Evolutionary conservation across 2,888 invertebrate species (phyloP), one percentile per base, ranked within the genome.

Genomic region (Protophormia terraenovae): DNA sequence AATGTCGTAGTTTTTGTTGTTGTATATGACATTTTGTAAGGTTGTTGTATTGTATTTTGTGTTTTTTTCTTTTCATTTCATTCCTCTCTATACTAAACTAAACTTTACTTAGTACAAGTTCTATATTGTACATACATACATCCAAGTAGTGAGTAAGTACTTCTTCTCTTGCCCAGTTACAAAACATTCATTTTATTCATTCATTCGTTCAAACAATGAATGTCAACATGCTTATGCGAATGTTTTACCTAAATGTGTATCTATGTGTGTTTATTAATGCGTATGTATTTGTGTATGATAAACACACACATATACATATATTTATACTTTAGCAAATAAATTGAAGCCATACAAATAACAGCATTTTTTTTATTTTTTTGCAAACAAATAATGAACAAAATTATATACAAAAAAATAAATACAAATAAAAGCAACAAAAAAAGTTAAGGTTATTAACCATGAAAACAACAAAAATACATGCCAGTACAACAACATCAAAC

Each of bases 311-410:
- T n/a, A 69, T 10, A 32, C 29, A 64, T 29, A 66, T 45, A 14
- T 5, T 14, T 14, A 45, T 41, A 14, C 62, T 47, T 24, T 14
- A 45, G n/a, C 53, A 62, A 82, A 64, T 55, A 64, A 66, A 75
- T 75, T 82, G 85, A 85, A 85, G 85, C 85, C 85, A 85, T 85
- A 85, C 79, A 83, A 83, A 80, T 81, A 85, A 78, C 75, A 77
- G 82, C 78, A 78, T 62, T 73, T 69, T 76, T 80, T 72, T 45
- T 22, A 1, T 24, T 12, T 53, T 64, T 67, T 22, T 45, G 19
- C 22, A 27, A 67, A 84, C 41, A 75, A 77, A 83, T 71, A 79
- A 75, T 64, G 27, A 75, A 69, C 67, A 53, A 22, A 58, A 72
- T 41, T 66, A 66, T 38, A 73, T 35, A 64, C 24, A 45, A 19